Conservation (phyloP, 2,113 vertebrate species). For the Planiliza haematocheilus region DNA sequence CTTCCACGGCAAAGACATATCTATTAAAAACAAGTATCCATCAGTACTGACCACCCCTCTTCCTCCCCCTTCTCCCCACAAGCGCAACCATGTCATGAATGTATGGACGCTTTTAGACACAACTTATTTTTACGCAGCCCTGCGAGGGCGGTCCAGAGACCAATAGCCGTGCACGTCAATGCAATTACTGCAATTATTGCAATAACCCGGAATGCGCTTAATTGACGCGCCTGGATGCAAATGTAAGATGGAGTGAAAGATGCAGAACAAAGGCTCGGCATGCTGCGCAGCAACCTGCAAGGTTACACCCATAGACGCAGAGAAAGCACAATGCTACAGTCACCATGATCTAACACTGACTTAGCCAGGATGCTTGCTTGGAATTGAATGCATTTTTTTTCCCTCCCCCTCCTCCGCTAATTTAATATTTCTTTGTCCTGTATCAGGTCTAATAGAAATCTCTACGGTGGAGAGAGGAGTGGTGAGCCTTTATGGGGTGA, state of each 20-base stretch:
- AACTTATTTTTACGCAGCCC: constrained; percentile 85
- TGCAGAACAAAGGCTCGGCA: constrained; percentile 77
- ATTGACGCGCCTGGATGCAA: constrained; percentile 49
- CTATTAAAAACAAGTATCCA: constrained; percentile 80
- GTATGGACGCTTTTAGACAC: constrained; percentile 83
- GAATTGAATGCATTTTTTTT: not conserved
- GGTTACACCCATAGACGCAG: constrained; percentile 72
- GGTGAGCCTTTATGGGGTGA: constrained; percentile 93
- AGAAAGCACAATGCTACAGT: constrained; percentile 35
- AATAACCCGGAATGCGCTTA: constrained; percentile 36
- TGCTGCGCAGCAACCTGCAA: constrained; percentile 69
- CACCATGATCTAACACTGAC: not conserved
- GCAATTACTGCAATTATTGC: constrained; percentile 59
- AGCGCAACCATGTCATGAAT: constrained; percentile 81
- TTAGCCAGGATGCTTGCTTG: constrained; percentile 12
- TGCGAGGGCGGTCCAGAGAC: constrained; percentile 69
- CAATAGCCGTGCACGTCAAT: constrained; percentile 60
- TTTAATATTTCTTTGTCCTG: constrained; percentile 49
- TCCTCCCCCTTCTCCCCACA: not conserved
- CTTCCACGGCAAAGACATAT: constrained; percentile 71
- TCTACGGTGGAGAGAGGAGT: constrained; percentile 95
- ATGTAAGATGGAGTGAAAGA: constrained; percentile 53
- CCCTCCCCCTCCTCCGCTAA: constrained; percentile 4
- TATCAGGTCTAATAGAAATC: constrained; percentile 93
- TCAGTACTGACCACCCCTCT: constrained; percentile 65